Base-by-base conservation (phyloP, 2,888 invertebrate species). In the Elegia similella region DNA sequence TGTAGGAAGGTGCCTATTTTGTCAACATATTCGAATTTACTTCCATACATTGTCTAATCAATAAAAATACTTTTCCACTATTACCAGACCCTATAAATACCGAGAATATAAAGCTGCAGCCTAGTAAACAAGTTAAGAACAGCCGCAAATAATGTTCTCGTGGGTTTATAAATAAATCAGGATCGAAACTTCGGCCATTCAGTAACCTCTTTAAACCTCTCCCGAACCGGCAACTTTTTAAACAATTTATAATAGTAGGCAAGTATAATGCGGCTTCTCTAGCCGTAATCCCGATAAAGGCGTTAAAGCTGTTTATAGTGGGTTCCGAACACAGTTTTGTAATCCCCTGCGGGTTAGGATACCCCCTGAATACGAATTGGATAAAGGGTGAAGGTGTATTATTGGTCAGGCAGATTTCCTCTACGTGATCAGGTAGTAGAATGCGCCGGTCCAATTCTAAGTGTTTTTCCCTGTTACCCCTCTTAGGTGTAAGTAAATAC, bases 381-480 rank as follows among this genome's bases (percentile, higher is more conserved):
- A 71, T 69, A 73, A 80, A 82, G 82, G 81, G 81, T 81, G 70
- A 78, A 81, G 80, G 82, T 81, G 72, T 81, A 79, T 82, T 83
- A 82, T 83, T 81, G 82, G 83, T 82, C 82, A 82, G 82, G 82
- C 81, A 84, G 82, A 84, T 84, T 84, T 82, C 78, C 77, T 63
- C 67, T 76, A 84, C 83, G 83, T 83, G 81, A 78, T 76, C 79
- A 72, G 81, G 73, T 72, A 65, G 63, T 64, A 66, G 73, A 77
- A 81, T 78, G 75, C 66, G 72, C 69, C 68, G 69, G 68, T 60
- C 67, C 68, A 67, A 76, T 74, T 70, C 75, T 80, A 76, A 82
- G 80, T 80, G 80, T 79, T 77, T 82, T 81, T 75, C 76, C 73
- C 60, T 80, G 78, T 80, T 32, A 44, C 54, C 34, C 44, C 17